Evolutionary conservation across 2,797 vertebrate species (phyloP), one percentile per base, ranked within the genome.

Genomic region (Dermochelys coriacea): DNA sequence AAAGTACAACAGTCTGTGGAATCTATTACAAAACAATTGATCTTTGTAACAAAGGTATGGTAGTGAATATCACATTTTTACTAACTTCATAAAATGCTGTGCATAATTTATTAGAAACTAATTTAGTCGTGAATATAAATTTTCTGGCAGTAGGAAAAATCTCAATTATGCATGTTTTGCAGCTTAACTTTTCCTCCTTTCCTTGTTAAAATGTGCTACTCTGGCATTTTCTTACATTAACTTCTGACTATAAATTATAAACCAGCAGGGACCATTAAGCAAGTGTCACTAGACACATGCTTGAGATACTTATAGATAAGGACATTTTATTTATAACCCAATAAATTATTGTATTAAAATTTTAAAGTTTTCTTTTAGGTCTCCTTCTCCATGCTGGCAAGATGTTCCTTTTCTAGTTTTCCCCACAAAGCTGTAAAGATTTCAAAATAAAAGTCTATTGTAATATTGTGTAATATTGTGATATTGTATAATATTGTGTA

Each of bases 41-140:
- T 87, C 27, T 34, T 94, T 79, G 75, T 90, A 97, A 84, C 14
- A 88, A 85, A 86, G 88, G 64, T 64, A 6, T 47, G 89, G 54
- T 86, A 93, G 3, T 89, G 74, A 54, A 19, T 79, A 88, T 93
- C 84, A 90, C 78, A 68, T 92, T 96, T 97, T 96, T 96, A 95
- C 90, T 96, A 97, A 94, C 77, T 97, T 97, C 87, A 94, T 95
- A 96, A 97, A 85, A 97, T 59, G 34, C n/a, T 59, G 82, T 98
- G 93, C 81, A 97, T 98, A 98, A 98, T 98, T 97, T 98, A 98
- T 97, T 93, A 97, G 94, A 95, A 96, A 91, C 82, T 94, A 98
- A 97, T 98, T 98, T 98, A 97, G 90, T 90, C 79, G 86, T 94
- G 94, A 97, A 97, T 96, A 97, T 95, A 97, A 97, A 97, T 98